Conservation (phyloP, 1,140 invertebrate species). For the Zaprionus nigranus region DNA sequence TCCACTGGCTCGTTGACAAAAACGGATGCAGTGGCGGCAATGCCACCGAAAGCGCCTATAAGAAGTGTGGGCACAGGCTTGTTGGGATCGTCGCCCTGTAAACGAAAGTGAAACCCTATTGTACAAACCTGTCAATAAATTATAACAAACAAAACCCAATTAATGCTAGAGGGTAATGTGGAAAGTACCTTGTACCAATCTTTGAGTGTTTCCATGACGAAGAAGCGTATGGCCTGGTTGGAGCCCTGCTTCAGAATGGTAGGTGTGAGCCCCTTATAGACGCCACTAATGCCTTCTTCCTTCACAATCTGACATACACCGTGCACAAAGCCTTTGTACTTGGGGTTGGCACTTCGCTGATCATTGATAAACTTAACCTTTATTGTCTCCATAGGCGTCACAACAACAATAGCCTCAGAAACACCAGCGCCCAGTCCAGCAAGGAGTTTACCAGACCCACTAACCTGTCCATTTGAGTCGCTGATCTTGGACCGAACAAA, state of each 20-base stretch:
- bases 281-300: constrained; percentile 93
- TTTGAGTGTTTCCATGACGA: constrained; percentile 98
- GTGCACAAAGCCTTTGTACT: constrained; percentile 97
- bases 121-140: background rate
- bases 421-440: constrained; percentile 98
- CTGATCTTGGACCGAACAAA: constrained; percentile 92
- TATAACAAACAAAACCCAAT: too few species aligned
- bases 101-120: background rate
- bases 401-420: constrained; percentile 95
- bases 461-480: constrained; percentile 92
- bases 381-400: constrained; percentile 99
- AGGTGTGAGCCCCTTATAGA: constrained; percentile 97
- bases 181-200: constrained; percentile 90
- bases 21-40: constrained; percentile 98
- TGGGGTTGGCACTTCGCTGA: constrained; percentile 95
- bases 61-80: constrained; percentile 94
- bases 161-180: too few species aligned
- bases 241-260: constrained; percentile 99
- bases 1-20: constrained; percentile 99
- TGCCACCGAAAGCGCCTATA: constrained; percentile 94
- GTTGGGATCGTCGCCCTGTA: constrained; percentile 90
- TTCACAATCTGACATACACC: constrained; percentile 95
- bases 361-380: constrained; percentile 99
- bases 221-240: constrained; percentile 99
- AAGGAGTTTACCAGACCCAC: constrained; percentile 90